Evolutionary conservation across 2,797 vertebrate species (phyloP).

Genomic region (Macrochelys suwanniensis): DNA sequence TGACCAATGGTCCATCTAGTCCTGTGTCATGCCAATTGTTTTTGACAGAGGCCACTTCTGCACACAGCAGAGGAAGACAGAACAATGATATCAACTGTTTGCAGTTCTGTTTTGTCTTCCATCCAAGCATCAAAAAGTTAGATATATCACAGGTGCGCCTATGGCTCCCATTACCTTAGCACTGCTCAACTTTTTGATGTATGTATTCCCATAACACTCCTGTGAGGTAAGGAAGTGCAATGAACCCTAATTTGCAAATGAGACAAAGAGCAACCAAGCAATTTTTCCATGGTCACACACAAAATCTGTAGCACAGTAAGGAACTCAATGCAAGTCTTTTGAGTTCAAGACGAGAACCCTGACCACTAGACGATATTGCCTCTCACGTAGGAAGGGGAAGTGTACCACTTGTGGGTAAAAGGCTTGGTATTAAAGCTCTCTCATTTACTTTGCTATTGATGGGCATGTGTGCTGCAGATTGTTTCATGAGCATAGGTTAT

Average conservation of each 20-base stretch:
- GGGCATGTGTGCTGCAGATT: background rate
- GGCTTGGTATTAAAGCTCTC: background rate
- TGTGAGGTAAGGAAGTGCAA: background rate
- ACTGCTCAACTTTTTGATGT: background rate
- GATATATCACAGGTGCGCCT: background rate
- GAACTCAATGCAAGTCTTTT: background rate
- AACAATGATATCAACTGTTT: background rate
- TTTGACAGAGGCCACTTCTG: constrained; percentile 36
- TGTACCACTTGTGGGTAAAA: background rate
- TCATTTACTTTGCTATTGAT: background rate
- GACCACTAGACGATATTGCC: background rate
- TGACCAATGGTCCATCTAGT: constrained; percentile 28
- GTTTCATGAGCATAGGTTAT: background rate
- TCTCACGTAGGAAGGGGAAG: background rate
- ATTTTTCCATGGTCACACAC: background rate
- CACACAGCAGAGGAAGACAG: background rate
- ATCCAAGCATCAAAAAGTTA: background rate
- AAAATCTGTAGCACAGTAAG: background rate
- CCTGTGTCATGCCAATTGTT: constrained; percentile 26
- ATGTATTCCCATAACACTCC: rapidly evolving
- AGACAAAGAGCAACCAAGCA: background rate
- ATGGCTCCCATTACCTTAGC: background rate
- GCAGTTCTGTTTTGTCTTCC: background rate
- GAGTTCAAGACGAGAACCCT: background rate
- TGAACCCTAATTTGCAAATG: background rate